A percentile compares a stretch with the other conserved stretches of the same genome.
Conservation (phyloP, 2,797 vertebrate species). For the Danio aesculapii region DNA sequence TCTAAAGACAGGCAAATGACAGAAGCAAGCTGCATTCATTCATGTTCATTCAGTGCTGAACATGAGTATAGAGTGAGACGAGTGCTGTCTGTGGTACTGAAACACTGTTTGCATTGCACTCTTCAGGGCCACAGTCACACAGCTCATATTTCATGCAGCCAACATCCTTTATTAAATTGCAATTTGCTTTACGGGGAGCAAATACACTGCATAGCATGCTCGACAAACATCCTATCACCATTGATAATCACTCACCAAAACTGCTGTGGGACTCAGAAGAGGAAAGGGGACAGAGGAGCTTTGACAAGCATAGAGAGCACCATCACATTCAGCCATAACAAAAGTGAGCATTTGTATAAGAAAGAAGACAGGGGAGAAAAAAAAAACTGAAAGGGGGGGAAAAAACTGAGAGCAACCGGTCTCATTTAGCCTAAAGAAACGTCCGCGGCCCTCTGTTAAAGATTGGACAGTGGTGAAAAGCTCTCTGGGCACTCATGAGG, state of each 20-base stretch:
- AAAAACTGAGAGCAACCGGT: conserved; percentile 45
- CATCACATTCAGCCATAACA: conserved; percentile 44
- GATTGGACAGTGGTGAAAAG: conserved; percentile 52
- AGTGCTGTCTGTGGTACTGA: conserved; percentile 91
- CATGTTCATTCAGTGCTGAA: too few species aligned
- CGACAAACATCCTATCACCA: conserved; percentile 8
- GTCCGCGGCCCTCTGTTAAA: conserved; percentile 28
- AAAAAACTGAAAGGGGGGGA: conserved; percentile 33
- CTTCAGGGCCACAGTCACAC: conserved; percentile 8
- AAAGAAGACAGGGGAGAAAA: conserved; percentile 31
- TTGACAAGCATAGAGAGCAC: conserved; percentile 32
- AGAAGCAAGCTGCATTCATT: neutral
- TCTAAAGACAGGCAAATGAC: neutral
- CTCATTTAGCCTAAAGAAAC: conserved; percentile 52
- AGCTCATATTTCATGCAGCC: conserved; percentile 31
- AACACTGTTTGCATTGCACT: conserved; percentile 60
- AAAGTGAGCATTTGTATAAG: conserved; percentile 56
- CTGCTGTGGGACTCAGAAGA: neutral
- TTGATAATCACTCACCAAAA: conserved; percentile 26
- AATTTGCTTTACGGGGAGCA: conserved; percentile 3
- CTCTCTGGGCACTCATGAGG: conserved; percentile 50
- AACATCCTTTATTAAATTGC: conserved; percentile 5
- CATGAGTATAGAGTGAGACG: neutral
- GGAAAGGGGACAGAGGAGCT: conserved; percentile 38
- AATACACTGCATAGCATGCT: neutral